A percentile compares a stretch with the other conserved stretches of the same genome.
These are phyloP conservation scores for Drosophila mulleri DNA, from an alignment of 2,888 invertebrate species.

Conservation along the genomic window DNA sequence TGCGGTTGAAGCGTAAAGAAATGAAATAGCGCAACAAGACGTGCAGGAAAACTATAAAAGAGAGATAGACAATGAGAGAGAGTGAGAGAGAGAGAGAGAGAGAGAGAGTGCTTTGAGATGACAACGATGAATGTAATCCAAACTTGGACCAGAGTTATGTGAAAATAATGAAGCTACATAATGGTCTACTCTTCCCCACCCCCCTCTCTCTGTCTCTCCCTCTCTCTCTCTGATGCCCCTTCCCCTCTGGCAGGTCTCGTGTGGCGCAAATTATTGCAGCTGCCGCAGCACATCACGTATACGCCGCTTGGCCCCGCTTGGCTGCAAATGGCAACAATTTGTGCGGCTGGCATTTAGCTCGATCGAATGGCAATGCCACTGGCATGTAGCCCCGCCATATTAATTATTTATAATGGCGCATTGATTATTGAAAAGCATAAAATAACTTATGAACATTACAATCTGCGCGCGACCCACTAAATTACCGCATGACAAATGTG, in stretches of 20 bases:
- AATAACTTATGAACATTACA: constrained; percentile 44
- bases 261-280: constrained; percentile 50
- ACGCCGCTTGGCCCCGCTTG: constrained; percentile 10
- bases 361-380: constrained; percentile 19
- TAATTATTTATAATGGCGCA: constrained; percentile 53
- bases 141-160: constrained; percentile 42
- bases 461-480: constrained; percentile 54
- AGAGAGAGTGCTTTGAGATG: constrained; percentile 1
- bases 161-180: constrained; percentile 59
- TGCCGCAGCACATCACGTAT: constrained; percentile 23
- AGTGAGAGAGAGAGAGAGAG: background rate
- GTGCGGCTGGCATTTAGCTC: constrained; percentile 19
- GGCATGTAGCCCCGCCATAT: constrained; percentile 25
- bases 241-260: background rate
- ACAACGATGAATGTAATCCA: constrained; percentile 6
- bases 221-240: too few relatives aligned
- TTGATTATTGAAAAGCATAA: constrained; percentile 51
- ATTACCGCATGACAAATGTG: constrained; percentile 68
- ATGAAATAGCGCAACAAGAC: constrained; percentile 39
- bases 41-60: background rate
- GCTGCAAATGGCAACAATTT: constrained; percentile 21
- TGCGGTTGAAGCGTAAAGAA: constrained; percentile 16
- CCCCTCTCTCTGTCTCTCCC: background rate
- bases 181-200: background rate
- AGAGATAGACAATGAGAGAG: too few relatives aligned